Evolutionary conservation across 2,797 vertebrate genomes (phyloP), one percentile per base, ranked within the genome.

Genomic region (Tapera naevia): DNA sequence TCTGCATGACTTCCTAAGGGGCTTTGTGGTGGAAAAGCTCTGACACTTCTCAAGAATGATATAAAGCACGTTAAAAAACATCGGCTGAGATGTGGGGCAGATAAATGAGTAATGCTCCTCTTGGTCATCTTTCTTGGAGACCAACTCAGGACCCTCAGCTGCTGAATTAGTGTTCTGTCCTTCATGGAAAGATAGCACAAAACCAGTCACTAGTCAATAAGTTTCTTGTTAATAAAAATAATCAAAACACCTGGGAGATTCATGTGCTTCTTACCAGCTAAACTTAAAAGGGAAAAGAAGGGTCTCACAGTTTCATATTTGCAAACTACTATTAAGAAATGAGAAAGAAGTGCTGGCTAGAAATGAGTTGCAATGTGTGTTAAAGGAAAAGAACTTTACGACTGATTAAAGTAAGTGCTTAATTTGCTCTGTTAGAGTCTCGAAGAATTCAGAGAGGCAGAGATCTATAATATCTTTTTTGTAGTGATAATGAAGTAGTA

Each of bases 161-260:
- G n/a, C 27, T 81, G 73, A 69, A 48, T 88, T 57, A 56, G 23
- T 60, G 16, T 28, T 91, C 35, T 76, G 10, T 72, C 37, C 61
- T 80, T 50, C 80, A 41, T 50, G 78, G 37, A 69, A 57, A 85
- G 58, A 51, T 27, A 62, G 41, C 32, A 81, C 56, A 79, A 69
- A 89, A 48, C 22, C 78, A 19, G 33, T 71, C 3, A 2, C 25
- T 33, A 45, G n/a, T 45, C 56, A 85, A 2, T 50, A 87, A 89
- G 71, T 57, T 87, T 80, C 37, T 45, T 73, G 46, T 57, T 87
- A 80, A 91, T 50, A 94, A 83, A 92, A 90, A 32, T 19, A 74
- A 35, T 30, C 17, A 91, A 70, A 94, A 92, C 72, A 89, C 75
- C 93, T 95, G 93, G 87, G 91, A 83, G 35, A 62, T 35, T 73